Evolutionary conservation across 2,888 invertebrate genomes (phyloP), one percentile per base, ranked within the genome.

Genomic region (Copidosoma aretas): DNA sequence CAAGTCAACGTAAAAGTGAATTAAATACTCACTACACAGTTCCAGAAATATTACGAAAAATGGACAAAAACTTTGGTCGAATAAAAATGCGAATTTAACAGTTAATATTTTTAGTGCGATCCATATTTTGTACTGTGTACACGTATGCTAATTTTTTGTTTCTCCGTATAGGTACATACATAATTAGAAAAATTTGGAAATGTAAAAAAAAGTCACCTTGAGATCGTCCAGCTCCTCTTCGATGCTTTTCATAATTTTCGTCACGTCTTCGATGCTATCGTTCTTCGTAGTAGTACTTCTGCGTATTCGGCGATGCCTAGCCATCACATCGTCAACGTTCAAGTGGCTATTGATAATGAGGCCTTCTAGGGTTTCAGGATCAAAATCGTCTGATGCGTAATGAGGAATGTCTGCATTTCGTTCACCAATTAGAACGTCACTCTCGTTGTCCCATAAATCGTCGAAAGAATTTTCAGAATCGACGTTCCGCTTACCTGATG

Each of bases 191-290:
- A 60, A 21, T 8, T 39, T 21, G 3, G 14, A 41, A n/a, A 21
- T 53, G 39, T 57, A 4, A 43, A 56, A 15, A 21, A 21, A 43
- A 21, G 17, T 56, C 79, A 87, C 87, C 83, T 87, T 88, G 64
- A 91, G 81, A n/a, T 88, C 89, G 74, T 86, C 85, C 68, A 91
- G 84, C 77, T 89, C 88, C 75, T 89, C 88, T 77, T 89, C 87
- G 68, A 90, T 87, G 68, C 86, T 86, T 74, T 86, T 85, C 85
- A 88, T 86, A 51, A 88, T 88, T 73, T 86, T 86, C 39, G 89
- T 87, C 56, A 90, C 87, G 71, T 88, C 87, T 70, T 87, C 87
- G 60, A 88, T 84, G 10, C 86, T 84, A 66, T 86, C 85, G 41
- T 82, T 81, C 62, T 82, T 82, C 62, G 70, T 71, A 32, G 32